Base-by-base conservation (phyloP, 2,113 vertebrate genomes). In the Dasypus novemcinctus region DNA sequence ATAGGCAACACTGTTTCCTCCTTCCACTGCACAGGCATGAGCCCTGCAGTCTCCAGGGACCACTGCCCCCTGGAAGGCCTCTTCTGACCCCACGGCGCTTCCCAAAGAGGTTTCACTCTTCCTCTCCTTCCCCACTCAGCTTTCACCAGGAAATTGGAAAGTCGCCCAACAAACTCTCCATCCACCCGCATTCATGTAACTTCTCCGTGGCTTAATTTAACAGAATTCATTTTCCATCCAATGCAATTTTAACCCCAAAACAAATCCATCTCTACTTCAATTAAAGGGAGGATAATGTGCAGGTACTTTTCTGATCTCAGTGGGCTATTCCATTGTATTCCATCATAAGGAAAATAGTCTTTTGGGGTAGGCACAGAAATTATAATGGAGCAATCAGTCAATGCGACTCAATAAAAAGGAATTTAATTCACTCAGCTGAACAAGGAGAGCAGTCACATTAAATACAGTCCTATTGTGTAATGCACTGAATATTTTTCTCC, bases 351-450 rank as follows among this genome's bases (percentile, higher is more conserved):
- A 93, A 93, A 59, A 27, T 75, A 43, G 38, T 74, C 85, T 90
- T 92, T 92, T 38, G 12, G 61, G 88, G 91, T 46, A 85, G 49
- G 54, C 54, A 81, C 8, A 63, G 81, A 87, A 91, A 90, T 94
- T 90, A 95, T 49, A 94, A 72, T 85, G 38, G 78, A 94, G 54
- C 29, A 72, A 94, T 88, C 90, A 95, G 64, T 66, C 25, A 96
- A 68, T 41, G 83, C 82, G 66, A 52, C 90, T 85, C 93, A 96
- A 81, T 63, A 46, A 75, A 92, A 49, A 76, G 86, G 36, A 71
- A 93, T 75, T 82, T 90, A 92, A 92, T 93, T 83, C 87, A 75
- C 46, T 94, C 91, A 95, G 72, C 1, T 27, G 18, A 96, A 83
- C 2, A 86, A 82, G 57, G 43, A 87, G 54, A 95, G 64, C 17